These are phyloP conservation scores for Xanthostigma xanthostigma DNA, from an alignment of 2,888 invertebrate genomes.

Conservation along the genomic window DNA sequence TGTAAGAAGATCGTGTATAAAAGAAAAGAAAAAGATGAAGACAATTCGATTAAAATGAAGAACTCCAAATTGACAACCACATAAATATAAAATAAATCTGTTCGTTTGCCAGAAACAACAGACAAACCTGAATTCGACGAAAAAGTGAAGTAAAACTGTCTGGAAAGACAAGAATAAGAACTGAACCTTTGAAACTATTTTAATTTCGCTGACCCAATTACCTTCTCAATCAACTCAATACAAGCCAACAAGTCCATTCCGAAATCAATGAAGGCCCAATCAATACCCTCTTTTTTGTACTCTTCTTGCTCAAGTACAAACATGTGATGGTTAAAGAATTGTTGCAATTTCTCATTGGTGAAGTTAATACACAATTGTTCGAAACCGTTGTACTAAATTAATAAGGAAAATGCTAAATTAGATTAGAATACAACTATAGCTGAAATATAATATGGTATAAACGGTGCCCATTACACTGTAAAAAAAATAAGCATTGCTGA, in stretches of 20 bases:
- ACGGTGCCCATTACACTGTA: too few species aligned
- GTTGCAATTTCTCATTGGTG: conserved; percentile 94
- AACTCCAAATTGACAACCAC: too few species aligned
- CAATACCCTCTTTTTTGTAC: conserved; percentile 86
- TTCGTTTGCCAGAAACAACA: background rate
- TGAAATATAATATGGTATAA: too few species aligned
- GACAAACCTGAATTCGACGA: background rate
- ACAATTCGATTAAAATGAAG: too few species aligned
- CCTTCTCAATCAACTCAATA: conserved; percentile 92
- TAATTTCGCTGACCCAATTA: conserved; percentile 31
- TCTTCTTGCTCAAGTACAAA: conserved; percentile 96
- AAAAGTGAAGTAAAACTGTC: background rate
- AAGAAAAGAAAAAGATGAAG: too few species aligned
- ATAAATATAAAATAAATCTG: background rate
- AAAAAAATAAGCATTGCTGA: too few species aligned
- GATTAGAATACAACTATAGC: too few species aligned
- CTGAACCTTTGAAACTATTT: too few species aligned
- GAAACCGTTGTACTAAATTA: conserved; percentile 74
- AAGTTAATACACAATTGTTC: conserved; percentile 98
- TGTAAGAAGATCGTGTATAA: too few species aligned
- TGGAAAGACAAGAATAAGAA: background rate
- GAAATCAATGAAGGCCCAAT: conserved; percentile 95
- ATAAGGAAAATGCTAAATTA: too few species aligned
- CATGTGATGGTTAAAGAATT: conserved; percentile 98
- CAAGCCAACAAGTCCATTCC: conserved; percentile 92